These are phyloP conservation scores for Petrophora chlorosata DNA, from an alignment of 2,888 invertebrate species.

Conservation along the genomic window DNA sequence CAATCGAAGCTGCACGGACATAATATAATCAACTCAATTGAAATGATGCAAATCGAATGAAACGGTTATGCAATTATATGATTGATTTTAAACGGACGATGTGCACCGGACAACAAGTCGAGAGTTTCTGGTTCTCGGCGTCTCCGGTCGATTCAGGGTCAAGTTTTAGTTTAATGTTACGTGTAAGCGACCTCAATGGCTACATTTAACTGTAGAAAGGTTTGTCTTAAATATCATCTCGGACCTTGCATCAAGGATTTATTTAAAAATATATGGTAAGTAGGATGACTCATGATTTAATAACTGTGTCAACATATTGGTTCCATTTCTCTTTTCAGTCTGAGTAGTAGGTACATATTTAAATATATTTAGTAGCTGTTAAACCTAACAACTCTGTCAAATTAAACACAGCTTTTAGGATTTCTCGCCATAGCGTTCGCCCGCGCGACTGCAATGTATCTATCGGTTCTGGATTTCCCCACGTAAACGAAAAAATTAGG, in stretches of 20 bases:
- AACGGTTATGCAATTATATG: slow-evolving; percentile 31
- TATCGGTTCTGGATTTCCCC: too few relatives aligned
- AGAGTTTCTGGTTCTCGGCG: slow-evolving; percentile 33
- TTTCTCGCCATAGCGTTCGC: too few relatives aligned
- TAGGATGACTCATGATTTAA: too few relatives aligned
- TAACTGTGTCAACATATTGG: too few relatives aligned
- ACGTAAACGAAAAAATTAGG: too few relatives aligned
- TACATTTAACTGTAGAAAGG: slow-evolving; percentile 8
- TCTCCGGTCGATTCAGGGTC: slow-evolving; percentile 35
- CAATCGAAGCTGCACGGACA: slow-evolving; percentile 32
- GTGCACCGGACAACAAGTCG: slow-evolving; percentile 17
- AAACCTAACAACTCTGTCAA: too few relatives aligned
- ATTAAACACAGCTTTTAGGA: too few relatives aligned
- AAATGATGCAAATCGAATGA: slow-evolving; percentile 27
- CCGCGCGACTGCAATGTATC: too few relatives aligned
- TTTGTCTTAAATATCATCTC: slow-evolving; percentile 8
- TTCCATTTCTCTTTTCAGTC: too few relatives aligned
- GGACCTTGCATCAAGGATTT: slow-evolving; percentile 7
- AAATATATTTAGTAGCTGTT: too few relatives aligned
- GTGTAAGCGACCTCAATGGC: slow-evolving; percentile 27
- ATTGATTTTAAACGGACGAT: slow-evolving; percentile 23
- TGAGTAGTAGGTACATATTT: too few relatives aligned
- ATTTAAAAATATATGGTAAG: neutral
- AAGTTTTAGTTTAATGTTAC: slow-evolving; percentile 28
- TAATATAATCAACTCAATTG: neutral